Base-by-base conservation (phyloP, 2,888 invertebrate species). In the Ceriagrion tenellum region DNA sequence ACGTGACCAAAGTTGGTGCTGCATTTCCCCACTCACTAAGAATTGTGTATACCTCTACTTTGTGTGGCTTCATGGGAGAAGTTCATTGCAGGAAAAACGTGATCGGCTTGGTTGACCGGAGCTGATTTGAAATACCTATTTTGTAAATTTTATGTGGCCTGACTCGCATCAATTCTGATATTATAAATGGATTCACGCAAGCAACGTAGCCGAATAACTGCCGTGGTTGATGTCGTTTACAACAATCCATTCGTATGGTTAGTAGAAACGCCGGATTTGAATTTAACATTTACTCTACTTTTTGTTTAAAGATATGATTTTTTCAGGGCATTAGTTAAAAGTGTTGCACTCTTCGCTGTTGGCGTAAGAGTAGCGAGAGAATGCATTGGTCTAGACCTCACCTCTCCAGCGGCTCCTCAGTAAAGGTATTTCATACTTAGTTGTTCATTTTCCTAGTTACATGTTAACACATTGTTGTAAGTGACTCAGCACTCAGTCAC, bases 361-460 rank as follows among this genome's bases (percentile, higher is more conserved):
- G 99, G 98, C 95, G 97, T 99, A 13, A 98, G 98, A 96, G 98
- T 99, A 96, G 98, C 99, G 4, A 98, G 98, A 96, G 98, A 98
- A 96, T 98, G 98, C 96, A 97, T 98, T 93, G 98, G 98, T 95
- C 97, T 98, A 95, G 98, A 98, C 96, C 96, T 98, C 95, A 98
- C 98, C 98, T 98, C 98, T 23, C 97, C 98, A 56, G n/a, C 56
- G 4, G 3, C 95, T 30, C 59, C 88, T 10, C 95, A 88, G 18
- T 95, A 47, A 88, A 47, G 30, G 81, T 81, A 81, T 13, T 30
- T 81, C 18, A 26, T 69, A 26, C 69, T 8, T 59, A 69, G 12
- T 59, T 20, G 1, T 8, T 59, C 13, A 2, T 59, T n/a, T n/a
- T n/a, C n/a, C n/a, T n/a, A n/a, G n/a, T n/a, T n/a, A n/a, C n/a